Evolutionary conservation across 2,888 invertebrate species (phyloP).

Genomic region (Athalia circularis): DNA sequence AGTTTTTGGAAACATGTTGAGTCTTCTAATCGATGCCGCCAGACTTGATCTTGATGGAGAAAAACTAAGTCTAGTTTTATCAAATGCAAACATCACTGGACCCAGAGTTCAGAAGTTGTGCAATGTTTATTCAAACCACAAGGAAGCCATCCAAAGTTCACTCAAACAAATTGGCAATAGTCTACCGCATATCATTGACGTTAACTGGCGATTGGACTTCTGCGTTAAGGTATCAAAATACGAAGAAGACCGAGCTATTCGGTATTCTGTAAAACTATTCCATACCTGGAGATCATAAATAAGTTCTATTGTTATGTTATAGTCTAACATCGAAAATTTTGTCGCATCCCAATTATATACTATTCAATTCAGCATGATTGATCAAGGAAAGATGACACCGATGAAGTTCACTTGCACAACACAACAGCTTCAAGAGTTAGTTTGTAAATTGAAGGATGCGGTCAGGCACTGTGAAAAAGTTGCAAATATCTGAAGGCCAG

Average conservation of each 20-base stretch:
- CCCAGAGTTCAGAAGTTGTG: constrained; percentile 63
- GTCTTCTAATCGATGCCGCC: constrained; percentile 66
- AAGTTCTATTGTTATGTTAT: constrained; percentile 28
- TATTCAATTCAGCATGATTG: constrained; percentile 61
- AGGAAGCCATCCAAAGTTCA: constrained; percentile 59
- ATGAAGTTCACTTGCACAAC: constrained; percentile 79
- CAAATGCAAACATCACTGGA: constrained; percentile 57
- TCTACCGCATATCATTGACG: constrained; percentile 68
- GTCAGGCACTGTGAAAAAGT: constrained; percentile 79
- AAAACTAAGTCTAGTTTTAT: constrained; percentile 59
- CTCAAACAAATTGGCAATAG: constrained; percentile 65
- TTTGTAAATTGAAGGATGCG: constrained; percentile 81
- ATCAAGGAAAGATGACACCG: constrained; percentile 70
- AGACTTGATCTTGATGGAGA: constrained; percentile 63
- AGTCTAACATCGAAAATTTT: constrained; percentile 62
- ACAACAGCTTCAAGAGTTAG: constrained; percentile 81
- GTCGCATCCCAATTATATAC: constrained; percentile 61
- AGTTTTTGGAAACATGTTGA: constrained; percentile 63
- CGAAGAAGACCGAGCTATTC: too few relatives aligned
- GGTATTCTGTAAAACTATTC: neutral
- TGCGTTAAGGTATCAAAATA: constrained; percentile 66
- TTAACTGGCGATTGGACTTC: constrained; percentile 71
- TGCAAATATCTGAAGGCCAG: constrained; percentile 53
- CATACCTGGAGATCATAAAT: neutral
- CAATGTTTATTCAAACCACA: constrained; percentile 60